Evolutionary conservation across 2,888 invertebrate genomes (phyloP), one percentile per base, ranked within the genome.

Genomic region (Augochlorella aurata): DNA sequence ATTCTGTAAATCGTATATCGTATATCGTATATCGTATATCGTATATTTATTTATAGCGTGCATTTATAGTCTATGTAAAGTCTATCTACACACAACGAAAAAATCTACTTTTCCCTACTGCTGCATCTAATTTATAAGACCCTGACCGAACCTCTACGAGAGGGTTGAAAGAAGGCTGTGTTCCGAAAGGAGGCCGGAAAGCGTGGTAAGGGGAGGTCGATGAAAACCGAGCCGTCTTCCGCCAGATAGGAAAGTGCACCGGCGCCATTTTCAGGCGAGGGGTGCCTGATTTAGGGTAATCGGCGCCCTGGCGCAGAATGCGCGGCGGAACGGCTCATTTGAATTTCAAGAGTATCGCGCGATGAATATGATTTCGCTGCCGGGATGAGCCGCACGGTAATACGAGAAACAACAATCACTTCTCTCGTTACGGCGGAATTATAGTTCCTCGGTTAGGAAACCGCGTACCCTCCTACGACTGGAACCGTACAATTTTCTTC

Each of bases 331-430:
- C 47, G 68, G 80, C n/a, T 73, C 52, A 79, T 79, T 79, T 80
- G 79, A 79, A 80, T 80, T 80, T 79, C 79, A 80, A 72, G 68
- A 63, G 73, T 79, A 73, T 79, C 73, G 68, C 80, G 52, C 52
- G 80, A 69, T 73, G 80, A 80, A 80, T 79, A 79, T 65, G 72
- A 80, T 80, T 78, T 68, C 78, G 29, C 44, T 47, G 18, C 21
- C n/a, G 38, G 66, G 54, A 77, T 29, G 66, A n/a, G 18, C 67
- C 16, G 47, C 63, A 14, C 68, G 45, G 72, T 54, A 79, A 69
- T 80, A 68, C 61, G 52, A 52, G 68, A 69, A 73, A 73, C 79
- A 80, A 69, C 72, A 73, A 79, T 63, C 79, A 44, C 79, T 78
- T 78, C 71, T 78, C 72, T 71, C 66, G 77, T 77, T 80, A 72